Evolutionary conservation across 2,113 vertebrate genomes (phyloP), one percentile per base, ranked within the genome.

Genomic region (Mormyrus lacerda): DNA sequence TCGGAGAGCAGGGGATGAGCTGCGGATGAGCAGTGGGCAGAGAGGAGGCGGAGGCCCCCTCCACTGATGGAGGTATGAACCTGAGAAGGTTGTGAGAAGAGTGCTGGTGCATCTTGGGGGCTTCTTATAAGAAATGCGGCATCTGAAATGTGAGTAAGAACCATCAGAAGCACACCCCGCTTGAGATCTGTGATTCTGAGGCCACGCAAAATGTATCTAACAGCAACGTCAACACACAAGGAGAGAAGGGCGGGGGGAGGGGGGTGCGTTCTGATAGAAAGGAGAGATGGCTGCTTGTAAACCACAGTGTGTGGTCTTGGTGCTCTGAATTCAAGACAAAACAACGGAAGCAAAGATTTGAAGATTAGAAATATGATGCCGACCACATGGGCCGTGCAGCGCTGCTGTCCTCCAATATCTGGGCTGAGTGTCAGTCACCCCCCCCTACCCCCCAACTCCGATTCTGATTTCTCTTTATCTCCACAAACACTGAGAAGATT

Each of bases 61-160:
- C 21, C 9, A 13, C 6, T 35, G 47, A 45, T 51, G 27, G 65
- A n/a, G 79, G 7, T 76, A 87, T 87, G 85, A 87, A 87, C 85
- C 85, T 79, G 89, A 89, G 89, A 35, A 24, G 73, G 73, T 39
- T 73, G 44, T 86, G 45, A 69, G 58, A 53, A 51, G 44, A 76
- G 69, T 79, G 89, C 89, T 90, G 89, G 89, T 87, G 85, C 53
- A 73, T 82, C 53, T 53, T 87, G 87, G 35, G 42, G 55, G 53
- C 87, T 44, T 65, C 87, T 35, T 44, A 11, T 47, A 31, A 45
- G 53, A 44, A 42, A 35, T 44, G 87, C 2, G 17, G 35, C 11
- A 0, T 58, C 87, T 87, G 13, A 50, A 42, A 55, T n/a, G 35
- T 19, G 48, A 3, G 21, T 45, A 39, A 84, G 39, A n/a, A n/a